Evolutionary conservation across 2,888 invertebrate species (phyloP), one percentile per base, ranked within the genome.

Genomic region (Cylindroiulus punctatus): DNA sequence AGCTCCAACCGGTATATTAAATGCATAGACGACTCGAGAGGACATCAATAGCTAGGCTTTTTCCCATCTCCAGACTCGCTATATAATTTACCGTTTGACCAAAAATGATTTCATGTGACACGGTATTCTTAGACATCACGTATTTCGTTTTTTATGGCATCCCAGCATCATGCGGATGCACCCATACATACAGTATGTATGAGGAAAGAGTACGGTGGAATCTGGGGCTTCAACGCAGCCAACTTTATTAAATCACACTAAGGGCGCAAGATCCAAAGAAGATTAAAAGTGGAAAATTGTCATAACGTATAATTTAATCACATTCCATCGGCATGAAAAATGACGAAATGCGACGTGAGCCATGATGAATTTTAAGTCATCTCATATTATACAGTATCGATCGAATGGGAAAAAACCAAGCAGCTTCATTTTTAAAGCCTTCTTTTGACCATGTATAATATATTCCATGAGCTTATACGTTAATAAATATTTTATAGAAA

Each of bases 21-120:
- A 76, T 30, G 76, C 76, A 30, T 30, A 76, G 76, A 76, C 76
- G 76, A 76, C 76, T 76, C 14, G 76, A 76, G 22, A 76, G 76
- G 76, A 76, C 30, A 76, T 65, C 57, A 26, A 65, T 19, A 65
- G 26, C 30, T 26, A 30, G 76, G 22, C 30, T 76, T 65, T 12
- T 52, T 52, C 52, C 76, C 19, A 76, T 76, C 76, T 26, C 30
- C 26, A 30, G 30, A 12, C 30, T 30, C 30, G 76, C 76, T 76
- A 26, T 76, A 30, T 76, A 76, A 76, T 76, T 76, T 76, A 30
- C 76, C 76, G 76, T 76, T 76, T 76, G 76, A 76, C 76, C 76
- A 76, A 76, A 76, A 76, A 76, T 76, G 30, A 76, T 76, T 76
- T 76, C 76, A 76, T 14, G 26, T 76, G 76, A 30, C 76, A 76